A percentile compares a stretch with the other conserved stretches of the same genome.
Conservation (phyloP, 2,888 invertebrate species). For the Heteropelma amictum region DNA sequence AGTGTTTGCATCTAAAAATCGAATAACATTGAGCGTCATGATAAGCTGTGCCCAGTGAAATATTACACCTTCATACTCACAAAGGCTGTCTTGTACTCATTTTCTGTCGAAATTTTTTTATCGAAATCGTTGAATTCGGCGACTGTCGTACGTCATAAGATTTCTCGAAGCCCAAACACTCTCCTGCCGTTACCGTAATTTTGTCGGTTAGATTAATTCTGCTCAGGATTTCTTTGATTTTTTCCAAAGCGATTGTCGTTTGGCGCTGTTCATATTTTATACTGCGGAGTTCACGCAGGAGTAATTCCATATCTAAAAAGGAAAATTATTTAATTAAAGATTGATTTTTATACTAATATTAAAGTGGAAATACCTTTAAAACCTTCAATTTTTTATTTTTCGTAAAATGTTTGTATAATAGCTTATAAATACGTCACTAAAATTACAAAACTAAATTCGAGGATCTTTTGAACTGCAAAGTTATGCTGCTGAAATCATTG, state of each 20-base stretch:
- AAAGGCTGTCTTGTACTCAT: constrained; percentile 6
- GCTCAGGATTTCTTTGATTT: background rate
- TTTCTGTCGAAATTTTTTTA: background rate
- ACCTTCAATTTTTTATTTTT: too few species aligned
- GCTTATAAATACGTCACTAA: too few species aligned
- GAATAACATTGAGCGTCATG: too few species aligned
- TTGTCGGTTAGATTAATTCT: background rate
- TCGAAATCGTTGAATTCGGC: background rate
- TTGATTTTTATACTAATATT: background rate
- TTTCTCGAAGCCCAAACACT: constrained; percentile 3
- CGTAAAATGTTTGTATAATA: too few species aligned
- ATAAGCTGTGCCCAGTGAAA: too few species aligned
- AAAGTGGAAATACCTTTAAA: too few species aligned
- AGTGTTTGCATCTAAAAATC: constrained; percentile 9
- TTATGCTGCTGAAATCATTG: too few species aligned
- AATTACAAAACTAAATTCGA: too few species aligned
- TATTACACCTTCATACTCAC: background rate
- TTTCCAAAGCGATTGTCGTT: background rate
- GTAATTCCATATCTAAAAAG: background rate
- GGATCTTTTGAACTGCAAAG: too few species aligned
- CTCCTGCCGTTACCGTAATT: background rate
- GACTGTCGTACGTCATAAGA: constrained; percentile 7
- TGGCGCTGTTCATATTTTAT: constrained; percentile 4
- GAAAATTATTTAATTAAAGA: background rate
- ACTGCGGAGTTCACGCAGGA: background rate